Evolutionary conservation across 2,113 vertebrate genomes (phyloP).

Genomic region (Pholis gunnellus): DNA sequence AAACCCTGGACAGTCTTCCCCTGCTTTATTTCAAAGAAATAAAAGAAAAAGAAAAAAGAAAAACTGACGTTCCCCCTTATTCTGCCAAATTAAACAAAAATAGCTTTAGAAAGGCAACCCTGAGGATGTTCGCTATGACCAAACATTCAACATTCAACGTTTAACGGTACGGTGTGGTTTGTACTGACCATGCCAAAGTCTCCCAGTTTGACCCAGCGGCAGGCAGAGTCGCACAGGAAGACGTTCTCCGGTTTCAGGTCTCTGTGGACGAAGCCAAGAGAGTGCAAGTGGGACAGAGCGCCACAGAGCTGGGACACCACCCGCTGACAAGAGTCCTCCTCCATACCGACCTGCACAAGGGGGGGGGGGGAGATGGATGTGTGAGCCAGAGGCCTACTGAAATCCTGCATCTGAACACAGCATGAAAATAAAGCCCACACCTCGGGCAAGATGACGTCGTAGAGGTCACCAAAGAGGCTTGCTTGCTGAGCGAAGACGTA

Average conservation of each 20-base stretch:
- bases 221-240: conserved; percentile 87
- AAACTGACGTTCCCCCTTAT: too few species aligned
- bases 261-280: conserved; percentile 88
- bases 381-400: too few species aligned
- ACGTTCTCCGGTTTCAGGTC: conserved; percentile 93
- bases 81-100: too few species aligned
- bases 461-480: conserved; percentile 88
- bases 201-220: conserved; percentile 88
- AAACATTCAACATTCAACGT: too few species aligned
- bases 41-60: too few species aligned
- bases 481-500: conserved; percentile 90
- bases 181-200: conserved; percentile 89
- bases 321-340: conserved; percentile 85
- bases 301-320: conserved; percentile 85
- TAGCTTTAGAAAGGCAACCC: too few species aligned
- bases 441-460: conserved; percentile 84
- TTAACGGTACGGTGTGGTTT: neutral
- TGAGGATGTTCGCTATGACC: too few species aligned
- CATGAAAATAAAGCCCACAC: neutral
- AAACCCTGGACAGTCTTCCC: neutral
- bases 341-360: conserved; percentile 74
- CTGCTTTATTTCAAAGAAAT: neutral
- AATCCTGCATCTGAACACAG: neutral
- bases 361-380: neutral
- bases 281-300: conserved; percentile 90